Evolutionary conservation across 2,888 invertebrate genomes (phyloP).

Genomic region (Dryobota labecula): DNA sequence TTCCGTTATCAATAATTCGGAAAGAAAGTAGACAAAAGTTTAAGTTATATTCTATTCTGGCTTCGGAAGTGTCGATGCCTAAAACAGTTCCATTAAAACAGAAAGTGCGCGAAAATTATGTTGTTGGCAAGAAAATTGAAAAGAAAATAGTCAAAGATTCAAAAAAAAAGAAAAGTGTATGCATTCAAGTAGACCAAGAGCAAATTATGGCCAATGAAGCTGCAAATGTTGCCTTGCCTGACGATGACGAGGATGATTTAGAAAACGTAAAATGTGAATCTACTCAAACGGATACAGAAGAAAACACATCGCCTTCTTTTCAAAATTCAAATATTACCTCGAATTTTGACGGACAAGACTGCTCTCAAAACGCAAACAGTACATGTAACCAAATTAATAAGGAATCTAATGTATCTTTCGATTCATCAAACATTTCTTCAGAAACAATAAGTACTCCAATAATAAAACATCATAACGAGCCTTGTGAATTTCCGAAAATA

Average conservation of each 20-base stretch:
- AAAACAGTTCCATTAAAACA: slow-evolving; percentile 82
- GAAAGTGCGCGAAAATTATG: slow-evolving; percentile 81
- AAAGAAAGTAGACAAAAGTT: slow-evolving; percentile 78
- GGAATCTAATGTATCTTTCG: not conserved
- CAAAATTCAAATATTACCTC: slow-evolving; percentile 5
- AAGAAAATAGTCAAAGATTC: slow-evolving; percentile 71
- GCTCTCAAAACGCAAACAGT: slow-evolving; percentile 4
- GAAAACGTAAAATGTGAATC: slow-evolving; percentile 13
- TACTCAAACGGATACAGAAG: slow-evolving; percentile 16
- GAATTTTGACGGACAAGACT: not conserved
- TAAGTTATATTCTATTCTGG: slow-evolving; percentile 82
- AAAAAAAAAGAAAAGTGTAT: slow-evolving; percentile 33
- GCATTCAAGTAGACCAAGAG: slow-evolving; percentile 17
- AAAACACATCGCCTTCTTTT: not conserved
- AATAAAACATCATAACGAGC: slow-evolving; percentile 3
- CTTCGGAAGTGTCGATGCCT: slow-evolving; percentile 80
- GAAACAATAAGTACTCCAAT: not conserved
- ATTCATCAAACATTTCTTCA: not conserved
- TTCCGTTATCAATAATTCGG: slow-evolving; percentile 78
- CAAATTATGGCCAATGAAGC: slow-evolving; percentile 7
- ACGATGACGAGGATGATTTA: slow-evolving; percentile 18
- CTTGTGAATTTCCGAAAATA: slow-evolving; percentile 1
- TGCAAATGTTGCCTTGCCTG: slow-evolving; percentile 26
- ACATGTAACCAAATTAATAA: slow-evolving; percentile 10
- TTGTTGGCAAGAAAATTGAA: slow-evolving; percentile 80